A percentile compares a stretch with the other conserved stretches of the same genome.
Conservation (phyloP, 2,113 vertebrate species). For the Rhinolophus ferrumequinum region DNA sequence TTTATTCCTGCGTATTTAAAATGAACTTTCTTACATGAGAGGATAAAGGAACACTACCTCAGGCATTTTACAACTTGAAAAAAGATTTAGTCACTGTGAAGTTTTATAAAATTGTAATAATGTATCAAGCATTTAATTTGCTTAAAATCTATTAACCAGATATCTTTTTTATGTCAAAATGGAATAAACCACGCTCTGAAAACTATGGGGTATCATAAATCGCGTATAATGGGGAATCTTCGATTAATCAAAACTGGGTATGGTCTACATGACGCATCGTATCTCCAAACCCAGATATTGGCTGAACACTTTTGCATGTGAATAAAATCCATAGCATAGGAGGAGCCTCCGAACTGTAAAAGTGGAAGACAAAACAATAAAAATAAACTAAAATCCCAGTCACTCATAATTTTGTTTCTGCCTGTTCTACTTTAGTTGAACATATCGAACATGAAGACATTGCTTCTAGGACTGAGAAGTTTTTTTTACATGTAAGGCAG, state of each 20-base stretch:
- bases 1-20: slow-evolving; percentile 35
- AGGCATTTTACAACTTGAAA: slow-evolving; percentile 24
- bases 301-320: neutral
- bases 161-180: slow-evolving; percentile 67
- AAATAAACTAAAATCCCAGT: neutral
- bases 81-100: slow-evolving; percentile 57
- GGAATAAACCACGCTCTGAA: slow-evolving; percentile 44
- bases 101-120: slow-evolving; percentile 69
- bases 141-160: slow-evolving; percentile 71
- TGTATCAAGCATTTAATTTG: slow-evolving; percentile 67
- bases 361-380: neutral
- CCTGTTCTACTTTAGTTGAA: neutral
- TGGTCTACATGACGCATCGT: slow-evolving; percentile 12
- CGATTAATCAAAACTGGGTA: slow-evolving; percentile 58
- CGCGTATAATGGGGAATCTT: slow-evolving; percentile 49
- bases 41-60: slow-evolving; percentile 27
- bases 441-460: neutral
- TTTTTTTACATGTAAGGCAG: neutral
- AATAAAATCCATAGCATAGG: neutral
- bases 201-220: slow-evolving; percentile 67
- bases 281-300: slow-evolving; percentile 12
- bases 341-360: neutral
- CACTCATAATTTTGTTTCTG: neutral
- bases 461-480: neutral
- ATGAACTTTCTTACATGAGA: neutral